These are phyloP conservation scores for Ormyrus pomaceus DNA, from an alignment of 2,888 invertebrate genomes.

Conservation along the genomic window DNA sequence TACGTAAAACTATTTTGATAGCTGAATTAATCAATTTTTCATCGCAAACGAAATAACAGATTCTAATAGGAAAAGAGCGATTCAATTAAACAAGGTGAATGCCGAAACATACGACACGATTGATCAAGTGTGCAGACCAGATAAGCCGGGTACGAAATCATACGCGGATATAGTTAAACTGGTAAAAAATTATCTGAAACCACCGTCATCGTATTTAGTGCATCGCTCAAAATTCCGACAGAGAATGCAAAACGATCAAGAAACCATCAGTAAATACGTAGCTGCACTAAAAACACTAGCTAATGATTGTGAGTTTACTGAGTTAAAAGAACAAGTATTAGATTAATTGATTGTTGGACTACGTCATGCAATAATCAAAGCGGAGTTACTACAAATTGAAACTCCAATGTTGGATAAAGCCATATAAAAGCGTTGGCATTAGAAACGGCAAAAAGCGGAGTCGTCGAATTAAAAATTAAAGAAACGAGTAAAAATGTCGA, in stretches of 20 bases:
- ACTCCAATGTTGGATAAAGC: conserved; percentile 20
- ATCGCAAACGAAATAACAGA: too few relatives aligned
- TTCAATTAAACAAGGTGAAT: too few relatives aligned
- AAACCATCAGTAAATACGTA: conserved; percentile 42
- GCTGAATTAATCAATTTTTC: too few relatives aligned
- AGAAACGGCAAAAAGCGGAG: conserved; percentile 36
- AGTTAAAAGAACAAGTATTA: conserved; percentile 42
- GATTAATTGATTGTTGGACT: conserved; percentile 48
- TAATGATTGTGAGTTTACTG: conserved; percentile 37
- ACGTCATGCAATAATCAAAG: conserved; percentile 37
- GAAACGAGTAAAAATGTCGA: background rate
- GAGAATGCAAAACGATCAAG: background rate
- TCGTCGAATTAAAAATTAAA: conserved; percentile 18
- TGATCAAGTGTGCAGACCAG: too few relatives aligned
- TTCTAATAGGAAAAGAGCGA: too few relatives aligned
- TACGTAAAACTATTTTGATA: too few relatives aligned
- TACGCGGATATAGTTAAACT: background rate
- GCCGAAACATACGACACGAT: too few relatives aligned
- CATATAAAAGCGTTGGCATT: conserved; percentile 35
- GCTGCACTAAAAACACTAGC: conserved; percentile 41
- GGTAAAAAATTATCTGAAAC: conserved; percentile 20
- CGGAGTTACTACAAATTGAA: conserved; percentile 48
- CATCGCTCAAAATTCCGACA: conserved; percentile 1
- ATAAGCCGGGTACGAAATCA: background rate
- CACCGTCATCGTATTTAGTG: conserved; percentile 13